phyloP scores from a whole-genome alignment of 1,140 invertebrate species.

The Heterodera carotae region DNA sequence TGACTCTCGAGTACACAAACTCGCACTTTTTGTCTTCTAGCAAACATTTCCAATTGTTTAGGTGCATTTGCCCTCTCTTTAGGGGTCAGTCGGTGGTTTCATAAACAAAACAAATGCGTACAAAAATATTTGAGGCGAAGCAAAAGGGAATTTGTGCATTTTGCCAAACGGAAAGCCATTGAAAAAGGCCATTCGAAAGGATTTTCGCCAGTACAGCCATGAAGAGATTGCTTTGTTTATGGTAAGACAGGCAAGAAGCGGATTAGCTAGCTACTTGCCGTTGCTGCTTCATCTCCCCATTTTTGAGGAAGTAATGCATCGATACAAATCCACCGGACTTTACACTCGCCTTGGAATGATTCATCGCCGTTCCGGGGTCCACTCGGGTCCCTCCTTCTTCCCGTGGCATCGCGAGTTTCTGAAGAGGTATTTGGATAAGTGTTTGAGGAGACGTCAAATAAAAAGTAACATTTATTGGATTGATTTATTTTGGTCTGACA shows the following conservation, averaged over 20 bases:
- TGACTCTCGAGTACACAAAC: slow-evolving; percentile 53
- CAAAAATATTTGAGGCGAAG: slow-evolving; percentile 30
- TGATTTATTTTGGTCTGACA: too few relatives aligned
- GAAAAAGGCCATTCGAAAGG: slow-evolving; percentile 63
- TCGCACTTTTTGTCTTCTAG: neutral
- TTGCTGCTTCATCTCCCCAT: neutral
- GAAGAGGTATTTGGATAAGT: slow-evolving; percentile 42
- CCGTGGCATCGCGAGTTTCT: slow-evolving; percentile 63
- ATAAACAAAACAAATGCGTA: slow-evolving; percentile 3
- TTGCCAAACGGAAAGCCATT: slow-evolving; percentile 54
- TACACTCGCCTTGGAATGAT: slow-evolving; percentile 53
- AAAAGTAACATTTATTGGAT: too few relatives aligned
- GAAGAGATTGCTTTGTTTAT: slow-evolving; percentile 62
- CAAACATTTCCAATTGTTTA: neutral
- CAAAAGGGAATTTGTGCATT: slow-evolving; percentile 44
- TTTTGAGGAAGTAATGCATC: slow-evolving; percentile 30
- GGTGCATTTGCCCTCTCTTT: slow-evolving; percentile 47
- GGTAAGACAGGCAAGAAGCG: slow-evolving; percentile 19
- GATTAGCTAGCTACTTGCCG: too few relatives aligned
- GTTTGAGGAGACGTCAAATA: too few relatives aligned
- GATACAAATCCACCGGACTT: slow-evolving; percentile 54
- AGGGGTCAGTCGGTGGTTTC: slow-evolving; percentile 14
- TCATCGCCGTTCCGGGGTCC: slow-evolving; percentile 54
- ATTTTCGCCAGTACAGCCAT: slow-evolving; percentile 66
- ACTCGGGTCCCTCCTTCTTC: slow-evolving; percentile 61